These are phyloP conservation scores for Plagodis dolabraria DNA, from an alignment of 2,888 invertebrate species.

Conservation along the genomic window DNA sequence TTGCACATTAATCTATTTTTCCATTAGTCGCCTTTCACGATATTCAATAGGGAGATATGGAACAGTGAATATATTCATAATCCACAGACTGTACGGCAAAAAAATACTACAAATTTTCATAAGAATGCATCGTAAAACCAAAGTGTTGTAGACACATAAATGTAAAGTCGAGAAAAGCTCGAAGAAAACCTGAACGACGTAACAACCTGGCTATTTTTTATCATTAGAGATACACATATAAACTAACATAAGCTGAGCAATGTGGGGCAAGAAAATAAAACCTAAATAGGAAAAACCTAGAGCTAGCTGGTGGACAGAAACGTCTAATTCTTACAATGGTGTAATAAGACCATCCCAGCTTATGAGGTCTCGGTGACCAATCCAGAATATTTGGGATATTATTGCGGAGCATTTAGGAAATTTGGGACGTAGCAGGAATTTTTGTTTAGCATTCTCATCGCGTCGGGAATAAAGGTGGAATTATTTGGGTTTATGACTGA, in stretches of 20 bases:
- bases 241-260: slow-evolving; percentile 15
- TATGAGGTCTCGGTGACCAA: slow-evolving; percentile 1
- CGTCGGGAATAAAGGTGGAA: slow-evolving; percentile 57
- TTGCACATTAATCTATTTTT: too few species aligned
- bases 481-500: slow-evolving; percentile 36
- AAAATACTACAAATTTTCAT: too few species aligned
- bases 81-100: too few species aligned
- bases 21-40: too few species aligned
- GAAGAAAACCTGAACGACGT: neutral
- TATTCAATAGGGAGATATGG: too few species aligned
- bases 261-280: slow-evolving; percentile 9
- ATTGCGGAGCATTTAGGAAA: slow-evolving; percentile 8
- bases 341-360: neutral
- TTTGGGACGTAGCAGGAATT: slow-evolving; percentile 43
- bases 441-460: slow-evolving; percentile 64
- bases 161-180: too few species aligned
- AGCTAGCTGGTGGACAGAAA: neutral
- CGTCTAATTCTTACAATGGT: neutral
- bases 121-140: too few species aligned
- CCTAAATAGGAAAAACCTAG: neutral
- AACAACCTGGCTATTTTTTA: neutral
- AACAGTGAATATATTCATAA: too few species aligned
- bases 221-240: neutral
- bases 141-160: too few species aligned
- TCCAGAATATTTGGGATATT: slow-evolving; percentile 13